Evolutionary conservation across 2,888 invertebrate species (phyloP).

Genomic region (Yponomeuta sedellus): DNA sequence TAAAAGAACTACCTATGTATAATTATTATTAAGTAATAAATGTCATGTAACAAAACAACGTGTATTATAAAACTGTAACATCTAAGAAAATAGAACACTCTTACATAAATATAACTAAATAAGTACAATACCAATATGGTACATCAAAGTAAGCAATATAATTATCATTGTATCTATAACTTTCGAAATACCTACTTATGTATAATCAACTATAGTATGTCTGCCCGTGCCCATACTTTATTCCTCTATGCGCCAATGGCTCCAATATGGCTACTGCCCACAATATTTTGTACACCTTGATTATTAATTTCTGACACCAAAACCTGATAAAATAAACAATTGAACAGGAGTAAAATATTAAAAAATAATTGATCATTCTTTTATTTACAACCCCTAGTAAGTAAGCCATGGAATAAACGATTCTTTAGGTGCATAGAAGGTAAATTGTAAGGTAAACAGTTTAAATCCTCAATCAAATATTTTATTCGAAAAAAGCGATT

Average conservation of each 20-base stretch:
- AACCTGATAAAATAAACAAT: constrained; percentile 41
- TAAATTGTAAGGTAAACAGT: too few relatives aligned
- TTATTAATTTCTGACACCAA: constrained; percentile 67
- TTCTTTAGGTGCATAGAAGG: too few relatives aligned
- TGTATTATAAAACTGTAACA: constrained; percentile 36
- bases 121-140: constrained; percentile 52
- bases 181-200: constrained; percentile 18
- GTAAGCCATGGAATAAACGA: neutral
- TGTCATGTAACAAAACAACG: constrained; percentile 28
- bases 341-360: constrained; percentile 54
- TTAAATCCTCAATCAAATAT: too few relatives aligned
- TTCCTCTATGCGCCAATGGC: constrained; percentile 6
- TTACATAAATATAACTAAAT: constrained; percentile 33
- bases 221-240: neutral
- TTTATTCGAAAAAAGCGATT: too few relatives aligned
- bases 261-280: constrained; percentile 11
- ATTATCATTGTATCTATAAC: constrained; percentile 38
- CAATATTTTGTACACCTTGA: constrained; percentile 66
- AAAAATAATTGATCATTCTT: constrained; percentile 11
- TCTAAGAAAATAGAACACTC: constrained; percentile 42
- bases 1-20: constrained; percentile 4
- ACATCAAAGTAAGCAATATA: constrained; percentile 61
- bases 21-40: neutral
- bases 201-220: neutral
- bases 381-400: neutral